phyloP scores from a whole-genome alignment of 2,797 vertebrate genomes.

The Siniperca scherzeri region DNA sequence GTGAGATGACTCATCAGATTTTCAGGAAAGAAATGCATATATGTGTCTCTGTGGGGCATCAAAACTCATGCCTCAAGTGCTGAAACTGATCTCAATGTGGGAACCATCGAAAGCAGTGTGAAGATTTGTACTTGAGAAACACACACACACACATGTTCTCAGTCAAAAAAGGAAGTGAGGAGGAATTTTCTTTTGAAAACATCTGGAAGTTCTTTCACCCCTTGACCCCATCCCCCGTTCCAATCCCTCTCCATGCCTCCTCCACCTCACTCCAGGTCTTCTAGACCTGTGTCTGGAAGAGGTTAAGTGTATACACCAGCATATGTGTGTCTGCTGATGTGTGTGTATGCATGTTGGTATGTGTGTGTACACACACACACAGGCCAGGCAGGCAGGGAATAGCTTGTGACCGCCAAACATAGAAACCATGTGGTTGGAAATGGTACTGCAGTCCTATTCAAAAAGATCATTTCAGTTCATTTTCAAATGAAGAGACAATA shows the following conservation, averaged over 20 bases:
- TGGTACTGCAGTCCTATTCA: background rate
- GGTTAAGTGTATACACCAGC: constrained; percentile 69
- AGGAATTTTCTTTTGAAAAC: constrained; percentile 82
- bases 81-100: background rate
- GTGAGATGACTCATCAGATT: background rate
- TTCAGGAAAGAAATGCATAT: background rate
- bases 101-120: background rate
- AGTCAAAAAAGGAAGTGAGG: constrained; percentile 76
- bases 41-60: background rate
- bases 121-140: constrained; percentile 26
- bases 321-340: background rate
- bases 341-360: constrained; percentile 12
- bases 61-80: background rate
- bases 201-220: constrained; percentile 85
- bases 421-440: background rate
- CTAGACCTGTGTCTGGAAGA: constrained; percentile 75
- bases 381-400: background rate
- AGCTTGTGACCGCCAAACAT: background rate
- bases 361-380: background rate
- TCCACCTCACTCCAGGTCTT: constrained; percentile 67
- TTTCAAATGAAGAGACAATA: background rate
- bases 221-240: constrained; percentile 49
- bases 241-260: constrained; percentile 13
- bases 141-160: constrained; percentile 21
- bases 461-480: background rate